A percentile compares a stretch with the other conserved stretches of the same genome.
Evolutionary conservation across 2,888 invertebrate genomes (phyloP).

Genomic region (Patella depressa): DNA sequence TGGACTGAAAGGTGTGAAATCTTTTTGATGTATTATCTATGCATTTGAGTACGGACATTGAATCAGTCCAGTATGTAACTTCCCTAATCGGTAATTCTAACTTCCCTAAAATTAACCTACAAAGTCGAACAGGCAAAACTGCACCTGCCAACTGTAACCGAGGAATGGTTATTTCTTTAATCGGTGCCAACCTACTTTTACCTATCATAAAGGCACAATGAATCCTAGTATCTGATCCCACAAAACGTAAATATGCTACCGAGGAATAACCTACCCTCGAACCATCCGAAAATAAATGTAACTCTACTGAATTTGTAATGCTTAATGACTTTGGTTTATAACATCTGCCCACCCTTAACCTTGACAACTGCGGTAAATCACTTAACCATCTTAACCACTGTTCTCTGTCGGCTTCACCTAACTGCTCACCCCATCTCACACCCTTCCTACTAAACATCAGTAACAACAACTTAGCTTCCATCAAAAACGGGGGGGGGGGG

Average conservation of each 20-base stretch:
- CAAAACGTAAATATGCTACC: neutral
- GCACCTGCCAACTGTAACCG: neutral
- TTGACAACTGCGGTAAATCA: neutral
- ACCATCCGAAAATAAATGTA: neutral
- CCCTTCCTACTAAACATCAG: neutral
- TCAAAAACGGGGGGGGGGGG: no score
- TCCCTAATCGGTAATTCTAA: neutral
- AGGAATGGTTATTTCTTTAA: neutral
- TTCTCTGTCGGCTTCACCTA: neutral
- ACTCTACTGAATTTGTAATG: neutral
- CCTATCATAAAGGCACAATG: neutral
- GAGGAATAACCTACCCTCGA: neutral
- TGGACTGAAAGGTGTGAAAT: neutral
- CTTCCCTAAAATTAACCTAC: neutral
- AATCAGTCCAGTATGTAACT: neutral
- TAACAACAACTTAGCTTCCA: neutral
- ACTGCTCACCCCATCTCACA: neutral
- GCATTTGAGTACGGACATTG: neutral
- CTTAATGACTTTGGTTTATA: neutral
- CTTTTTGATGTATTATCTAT: neutral
- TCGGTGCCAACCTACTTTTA: neutral
- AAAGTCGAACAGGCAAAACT: neutral
- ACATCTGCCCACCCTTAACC: neutral
- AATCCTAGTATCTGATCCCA: neutral
- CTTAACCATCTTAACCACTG: neutral